Conservation (phyloP, 2,797 vertebrate species). For the Chloroceryle amazona region DNA sequence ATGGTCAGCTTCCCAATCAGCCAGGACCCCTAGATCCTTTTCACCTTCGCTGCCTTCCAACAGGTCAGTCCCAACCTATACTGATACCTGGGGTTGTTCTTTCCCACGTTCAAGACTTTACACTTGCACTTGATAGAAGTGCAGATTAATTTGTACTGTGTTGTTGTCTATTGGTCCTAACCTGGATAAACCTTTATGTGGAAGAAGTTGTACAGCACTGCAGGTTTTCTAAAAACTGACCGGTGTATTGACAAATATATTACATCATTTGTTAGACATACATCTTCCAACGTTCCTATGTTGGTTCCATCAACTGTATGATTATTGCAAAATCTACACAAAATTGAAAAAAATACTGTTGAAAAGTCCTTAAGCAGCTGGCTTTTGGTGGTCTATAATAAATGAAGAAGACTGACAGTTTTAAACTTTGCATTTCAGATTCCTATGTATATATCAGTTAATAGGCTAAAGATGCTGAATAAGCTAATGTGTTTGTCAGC, state of each 20-base stretch:
- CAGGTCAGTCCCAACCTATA: too few relatives aligned
- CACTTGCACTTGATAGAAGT: too few relatives aligned
- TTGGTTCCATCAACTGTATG: not conserved
- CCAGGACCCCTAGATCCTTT: too few relatives aligned
- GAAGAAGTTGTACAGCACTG: not conserved
- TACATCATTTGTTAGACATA: not conserved
- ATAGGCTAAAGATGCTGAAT: not conserved
- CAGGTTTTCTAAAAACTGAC: slow-evolving; percentile 10
- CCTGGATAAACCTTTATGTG: not conserved
- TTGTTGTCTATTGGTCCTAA: not conserved
- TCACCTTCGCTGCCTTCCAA: too few relatives aligned
- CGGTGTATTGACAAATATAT: not conserved
- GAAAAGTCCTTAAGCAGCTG: slow-evolving; percentile 8
- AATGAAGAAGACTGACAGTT: not conserved
- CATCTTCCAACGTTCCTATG: not conserved
- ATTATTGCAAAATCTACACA: slow-evolving; percentile 30
- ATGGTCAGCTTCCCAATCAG: too few relatives aligned
- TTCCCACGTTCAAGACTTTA: too few relatives aligned
- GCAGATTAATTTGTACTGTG: not conserved
- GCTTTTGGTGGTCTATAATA: not conserved
- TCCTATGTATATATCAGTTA: not conserved
- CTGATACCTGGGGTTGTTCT: too few relatives aligned
- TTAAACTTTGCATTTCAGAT: slow-evolving; percentile 30
- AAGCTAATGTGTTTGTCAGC: not conserved
- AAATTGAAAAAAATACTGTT: not conserved